Evolutionary conservation across 2,113 vertebrate species (phyloP).

Genomic region (Aegypius monachus): DNA sequence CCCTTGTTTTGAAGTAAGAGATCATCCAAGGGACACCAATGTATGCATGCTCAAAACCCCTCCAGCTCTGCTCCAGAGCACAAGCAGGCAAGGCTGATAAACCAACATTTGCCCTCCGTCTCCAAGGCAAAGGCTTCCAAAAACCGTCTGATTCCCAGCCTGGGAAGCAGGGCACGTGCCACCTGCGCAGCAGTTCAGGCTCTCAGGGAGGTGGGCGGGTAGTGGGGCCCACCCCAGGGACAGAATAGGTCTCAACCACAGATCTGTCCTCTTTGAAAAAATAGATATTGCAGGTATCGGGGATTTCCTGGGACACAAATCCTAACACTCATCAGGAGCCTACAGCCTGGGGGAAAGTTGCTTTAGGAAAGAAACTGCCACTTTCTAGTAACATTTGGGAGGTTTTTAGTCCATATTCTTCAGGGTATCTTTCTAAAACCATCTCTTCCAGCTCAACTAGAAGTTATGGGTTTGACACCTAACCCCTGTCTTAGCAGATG

Average conservation of each 20-base stretch:
- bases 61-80: neutral
- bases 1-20: neutral
- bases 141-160: neutral
- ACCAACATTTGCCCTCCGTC: fast-evolving
- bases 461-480: neutral
- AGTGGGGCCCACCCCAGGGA: neutral
- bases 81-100: neutral
- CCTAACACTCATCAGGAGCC: neutral
- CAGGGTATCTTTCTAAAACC: neutral
- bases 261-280: neutral
- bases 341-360: neutral
- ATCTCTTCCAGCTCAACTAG: neutral
- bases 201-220: neutral
- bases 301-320: neutral
- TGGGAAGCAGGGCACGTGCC: neutral
- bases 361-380: neutral
- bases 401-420: neutral
- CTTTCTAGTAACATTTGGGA: neutral
- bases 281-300: neutral
- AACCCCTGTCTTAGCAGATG: neutral
- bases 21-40: neutral
- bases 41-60: neutral
- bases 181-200: neutral
- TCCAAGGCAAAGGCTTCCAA: neutral
- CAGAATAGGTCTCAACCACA: neutral